Base-by-base conservation (phyloP, 2,797 vertebrate genomes). In the Intellagama lesueurii region DNA sequence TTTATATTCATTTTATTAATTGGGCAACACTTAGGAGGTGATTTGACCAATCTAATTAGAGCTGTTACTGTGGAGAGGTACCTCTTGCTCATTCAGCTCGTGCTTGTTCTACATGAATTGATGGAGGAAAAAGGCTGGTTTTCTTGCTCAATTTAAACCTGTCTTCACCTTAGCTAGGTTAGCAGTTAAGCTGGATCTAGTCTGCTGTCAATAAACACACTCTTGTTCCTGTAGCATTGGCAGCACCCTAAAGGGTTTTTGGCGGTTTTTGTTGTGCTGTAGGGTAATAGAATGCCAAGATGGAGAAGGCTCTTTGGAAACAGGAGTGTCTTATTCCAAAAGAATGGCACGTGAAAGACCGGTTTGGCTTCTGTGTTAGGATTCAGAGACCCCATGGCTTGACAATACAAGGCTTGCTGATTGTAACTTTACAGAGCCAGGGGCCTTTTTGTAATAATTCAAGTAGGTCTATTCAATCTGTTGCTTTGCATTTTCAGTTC, bases 101-200 rank as follows among this genome's bases (percentile, higher is more conserved):
- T 49, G 28, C 40, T 66, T 22, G 28, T 32, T 66, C 30, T 40
- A 77, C 22, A n/a, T 35, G 44, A 1, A 49, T 11, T 30, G 24
- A 26, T 49, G 12, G 69, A 70, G 26, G 77, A n/a, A 68, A 60
- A 44, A 26, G 49, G 26, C 86, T 24, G 68, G 8, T 73, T 70
- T 56, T 87, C 77, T 73, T 81, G 32, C 69, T 81, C 68, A 72
- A 44, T 87, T 87, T 81, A 81, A 87, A 32, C 47, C 56, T 68
- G 72, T 47, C 7, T 87, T 87, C 68, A 72, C 78, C 24, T 81
- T 73, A 22, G 66, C 26, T 56, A 87, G 68, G 79, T 87, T 81
- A 81, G 32, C 56, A 81, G 32, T 9, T 69, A 64, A 52, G 40
- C 9, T 81, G 68, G 44, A 87, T 30, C 77, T 80, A 80, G 68